phyloP scores from a whole-genome alignment of 2,888 invertebrate genomes.

The Orchestes rusci region DNA sequence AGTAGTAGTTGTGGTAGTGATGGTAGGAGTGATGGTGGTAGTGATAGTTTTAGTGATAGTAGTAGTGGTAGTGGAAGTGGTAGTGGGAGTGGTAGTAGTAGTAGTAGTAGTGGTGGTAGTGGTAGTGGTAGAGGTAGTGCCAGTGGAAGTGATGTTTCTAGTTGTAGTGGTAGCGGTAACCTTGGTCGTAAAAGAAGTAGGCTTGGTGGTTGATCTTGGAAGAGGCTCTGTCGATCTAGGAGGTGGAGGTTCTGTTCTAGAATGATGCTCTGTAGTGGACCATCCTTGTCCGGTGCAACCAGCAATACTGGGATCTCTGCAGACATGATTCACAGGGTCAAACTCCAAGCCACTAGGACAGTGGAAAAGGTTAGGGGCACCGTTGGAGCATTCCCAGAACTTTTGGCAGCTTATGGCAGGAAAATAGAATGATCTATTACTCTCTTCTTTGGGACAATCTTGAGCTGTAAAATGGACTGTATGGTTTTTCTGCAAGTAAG shows the following conservation, averaged over 20 bases:
- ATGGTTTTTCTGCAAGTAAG: neutral
- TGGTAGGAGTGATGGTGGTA: neutral
- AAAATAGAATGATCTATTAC: conserved; percentile 1
- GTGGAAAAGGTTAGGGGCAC: conserved; percentile 4
- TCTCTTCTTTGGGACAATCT: conserved; percentile 1
- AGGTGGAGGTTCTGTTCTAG: too few species aligned
- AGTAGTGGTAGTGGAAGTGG: neutral
- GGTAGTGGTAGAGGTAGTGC: neutral
- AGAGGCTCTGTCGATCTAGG: too few species aligned
- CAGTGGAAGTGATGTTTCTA: neutral
- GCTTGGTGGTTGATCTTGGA: too few species aligned
- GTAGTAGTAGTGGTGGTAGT: neutral
- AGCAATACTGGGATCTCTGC: conserved; percentile 1
- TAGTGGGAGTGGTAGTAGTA: neutral
- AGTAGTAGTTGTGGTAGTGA: neutral
- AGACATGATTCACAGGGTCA: conserved; percentile 1
- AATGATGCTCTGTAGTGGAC: conserved; percentile 5
- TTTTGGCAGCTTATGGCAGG: conserved; percentile 6
- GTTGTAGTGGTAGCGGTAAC: neutral
- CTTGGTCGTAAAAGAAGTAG: too few species aligned
- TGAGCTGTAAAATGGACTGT: conserved; percentile 2
- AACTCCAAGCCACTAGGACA: conserved; percentile 11
- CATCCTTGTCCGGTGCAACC: conserved; percentile 9
- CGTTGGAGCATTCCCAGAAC: conserved; percentile 13
- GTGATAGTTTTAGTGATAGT: neutral